Base-by-base conservation (phyloP, 2,888 invertebrate species). In the Leuctra nigra region DNA sequence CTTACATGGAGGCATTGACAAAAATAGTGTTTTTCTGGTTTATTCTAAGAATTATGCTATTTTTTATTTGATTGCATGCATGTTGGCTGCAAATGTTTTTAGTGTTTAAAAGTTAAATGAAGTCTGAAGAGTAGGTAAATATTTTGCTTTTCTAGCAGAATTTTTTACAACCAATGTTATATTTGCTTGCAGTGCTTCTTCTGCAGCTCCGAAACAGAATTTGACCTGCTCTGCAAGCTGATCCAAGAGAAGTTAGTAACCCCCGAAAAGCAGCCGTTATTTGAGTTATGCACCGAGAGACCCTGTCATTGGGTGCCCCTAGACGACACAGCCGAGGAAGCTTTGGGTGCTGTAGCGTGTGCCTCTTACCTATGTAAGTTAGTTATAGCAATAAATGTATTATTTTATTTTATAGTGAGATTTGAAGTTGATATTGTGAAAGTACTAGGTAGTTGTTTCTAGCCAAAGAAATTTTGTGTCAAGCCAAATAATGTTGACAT, bases 141-240 rank as follows among this genome's bases (percentile, higher is more conserved):
- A 11, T 11, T 29, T 29, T 29, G 29, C 7, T 11, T 29, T 6
- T 29, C 29, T 29, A 7, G 6, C 7, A 29, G 7, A 44, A 44
- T 44, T 11, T 2, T n/a, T 23, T 39, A 6, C 3, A 3, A 23
- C 4, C 23, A 20, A 18, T 41, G 2, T 22, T 7, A 23, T 16
- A 23, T 61, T 64, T 62, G 53, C 64, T 77, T 80, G 33, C 69
- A 93, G 91, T 93, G 94, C 70, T 96, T 95, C 70, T 84, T 91
- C 65, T 95, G 95, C 72, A 82, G 83, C 66, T 88, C 87, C 1
- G 87, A 91, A 72, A 75, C 73, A 36, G 91, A 92, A 64, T 92
- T 93, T 70, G 82, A 84, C 65, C 80, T 84, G 56, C 74, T 93
- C 63, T 90, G 91, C 66, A 72, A 72, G 61, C 77, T 77, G 44